Conservation (phyloP, 2,113 vertebrate genomes). For the Ageneiosus marmoratus region DNA sequence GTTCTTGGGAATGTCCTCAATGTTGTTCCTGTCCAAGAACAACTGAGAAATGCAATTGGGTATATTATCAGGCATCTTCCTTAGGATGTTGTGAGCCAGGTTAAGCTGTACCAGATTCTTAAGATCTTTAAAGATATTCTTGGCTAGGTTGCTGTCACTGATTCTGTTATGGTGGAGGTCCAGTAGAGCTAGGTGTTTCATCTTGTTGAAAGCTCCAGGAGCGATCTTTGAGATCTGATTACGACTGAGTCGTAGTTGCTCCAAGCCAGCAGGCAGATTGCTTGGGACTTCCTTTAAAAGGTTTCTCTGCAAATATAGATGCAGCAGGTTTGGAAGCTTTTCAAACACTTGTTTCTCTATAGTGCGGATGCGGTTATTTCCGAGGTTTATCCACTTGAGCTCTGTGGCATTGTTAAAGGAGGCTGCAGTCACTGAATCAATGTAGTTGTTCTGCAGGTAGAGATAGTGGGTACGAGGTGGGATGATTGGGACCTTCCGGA, state of each 20-base stretch:
- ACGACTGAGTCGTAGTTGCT: slow-evolving; percentile 88
- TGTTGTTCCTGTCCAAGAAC: slow-evolving; percentile 92
- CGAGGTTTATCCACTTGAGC: slow-evolving; percentile 90
- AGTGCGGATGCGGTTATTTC: slow-evolving; percentile 89
- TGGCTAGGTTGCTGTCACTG: slow-evolving; percentile 83
- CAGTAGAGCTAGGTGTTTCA: slow-evolving; percentile 86
- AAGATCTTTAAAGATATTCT: slow-evolving; percentile 89
- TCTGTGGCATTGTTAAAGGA: slow-evolving; percentile 86
- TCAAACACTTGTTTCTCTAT: slow-evolving; percentile 85
- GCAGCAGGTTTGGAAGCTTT: slow-evolving; percentile 84
- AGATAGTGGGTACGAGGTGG: slow-evolving; percentile 87
- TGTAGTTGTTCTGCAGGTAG: slow-evolving; percentile 97
- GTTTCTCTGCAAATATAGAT: slow-evolving; percentile 88
- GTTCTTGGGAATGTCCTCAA: slow-evolving; percentile 85
- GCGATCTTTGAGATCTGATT: slow-evolving; percentile 92
- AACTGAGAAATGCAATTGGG: slow-evolving; percentile 86
- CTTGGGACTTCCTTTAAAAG: slow-evolving; percentile 87
- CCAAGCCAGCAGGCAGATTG: slow-evolving; percentile 83
- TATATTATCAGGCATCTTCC: slow-evolving; percentile 87
- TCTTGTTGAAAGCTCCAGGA: slow-evolving; percentile 80
- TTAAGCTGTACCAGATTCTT: slow-evolving; percentile 94
- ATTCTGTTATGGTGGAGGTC: slow-evolving; percentile 93
- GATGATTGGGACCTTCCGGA: slow-evolving; percentile 85
- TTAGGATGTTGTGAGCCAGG: slow-evolving; percentile 87
- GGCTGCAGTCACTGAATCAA: slow-evolving; percentile 83